phyloP scores from a whole-genome alignment of 2,888 invertebrate genomes.

The Chrysolina americana region DNA sequence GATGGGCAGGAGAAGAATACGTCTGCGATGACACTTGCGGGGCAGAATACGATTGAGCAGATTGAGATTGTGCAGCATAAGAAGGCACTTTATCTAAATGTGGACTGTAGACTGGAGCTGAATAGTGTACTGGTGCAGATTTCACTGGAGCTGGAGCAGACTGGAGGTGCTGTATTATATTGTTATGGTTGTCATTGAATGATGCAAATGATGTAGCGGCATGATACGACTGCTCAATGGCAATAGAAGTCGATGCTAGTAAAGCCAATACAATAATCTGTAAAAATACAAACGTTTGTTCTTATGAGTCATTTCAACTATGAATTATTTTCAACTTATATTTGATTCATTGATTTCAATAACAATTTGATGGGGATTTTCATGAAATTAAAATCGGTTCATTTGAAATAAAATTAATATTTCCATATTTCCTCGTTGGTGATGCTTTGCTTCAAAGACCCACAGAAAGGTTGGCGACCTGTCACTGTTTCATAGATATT shows the following conservation, averaged over 20 bases:
- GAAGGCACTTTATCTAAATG: background rate
- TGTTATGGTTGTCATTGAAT: conserved; percentile 52
- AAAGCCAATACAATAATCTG: background rate
- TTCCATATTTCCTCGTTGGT: no score
- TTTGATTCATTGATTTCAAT: no score
- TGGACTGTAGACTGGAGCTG: conserved; percentile 12
- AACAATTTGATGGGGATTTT: no score
- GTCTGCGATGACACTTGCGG: conserved; percentile 1
- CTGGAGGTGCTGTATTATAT: conserved; percentile 44
- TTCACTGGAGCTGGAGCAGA: conserved; percentile 26
- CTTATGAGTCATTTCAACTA: no score
- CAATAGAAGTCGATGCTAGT: background rate
- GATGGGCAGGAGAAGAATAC: conserved; percentile 33
- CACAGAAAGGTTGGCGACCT: no score
- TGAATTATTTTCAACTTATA: no score
- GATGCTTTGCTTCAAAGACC: no score
- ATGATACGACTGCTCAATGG: conserved; percentile 31
- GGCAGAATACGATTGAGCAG: conserved; percentile 30
- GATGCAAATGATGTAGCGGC: conserved; percentile 52
- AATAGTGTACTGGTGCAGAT: background rate
- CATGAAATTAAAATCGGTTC: no score
- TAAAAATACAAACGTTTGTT: no score
- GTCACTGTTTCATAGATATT: no score
- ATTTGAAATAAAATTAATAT: no score
- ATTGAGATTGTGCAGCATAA: conserved; percentile 27